Percentiles rank a stretch among this genome's conserved stretches.
phyloP scores from a whole-genome alignment of 2,797 vertebrate genomes.

The Sciurus carolinensis region DNA sequence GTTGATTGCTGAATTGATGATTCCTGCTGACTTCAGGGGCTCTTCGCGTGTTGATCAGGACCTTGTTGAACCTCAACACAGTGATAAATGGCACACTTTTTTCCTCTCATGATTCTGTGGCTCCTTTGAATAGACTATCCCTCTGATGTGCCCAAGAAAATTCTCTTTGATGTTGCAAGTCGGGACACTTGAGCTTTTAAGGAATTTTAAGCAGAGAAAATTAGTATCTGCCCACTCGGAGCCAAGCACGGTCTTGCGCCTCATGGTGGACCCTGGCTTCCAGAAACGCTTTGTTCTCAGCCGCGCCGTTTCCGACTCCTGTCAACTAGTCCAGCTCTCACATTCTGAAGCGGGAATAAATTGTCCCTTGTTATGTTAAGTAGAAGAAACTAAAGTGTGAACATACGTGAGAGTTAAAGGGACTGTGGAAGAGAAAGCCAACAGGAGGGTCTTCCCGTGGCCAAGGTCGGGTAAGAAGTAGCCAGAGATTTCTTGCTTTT shows the following conservation, averaged over 20 bases:
- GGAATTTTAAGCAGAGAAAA: constrained; percentile 53
- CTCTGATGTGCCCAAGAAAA: constrained; percentile 50
- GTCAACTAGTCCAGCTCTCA: neutral
- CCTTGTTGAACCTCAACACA: constrained; percentile 41
- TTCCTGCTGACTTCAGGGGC: neutral
- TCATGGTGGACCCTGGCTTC: neutral
- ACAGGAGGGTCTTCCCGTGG: neutral
- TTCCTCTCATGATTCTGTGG: constrained; percentile 2
- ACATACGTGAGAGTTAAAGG: neutral
- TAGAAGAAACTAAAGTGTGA: constrained; percentile 34
- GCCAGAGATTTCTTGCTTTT: constrained; percentile 39
- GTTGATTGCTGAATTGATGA: neutral
- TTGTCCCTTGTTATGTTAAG: neutral
- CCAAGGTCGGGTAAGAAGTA: constrained; percentile 36
- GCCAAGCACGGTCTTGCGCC: neutral
- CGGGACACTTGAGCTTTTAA: constrained; percentile 42
- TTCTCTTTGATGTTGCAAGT: constrained; percentile 66
- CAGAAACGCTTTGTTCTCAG: neutral
- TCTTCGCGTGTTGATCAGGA: neutral
- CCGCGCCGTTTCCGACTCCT: accelerated
- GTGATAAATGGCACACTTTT: constrained; percentile 54
- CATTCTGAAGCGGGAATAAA: neutral
- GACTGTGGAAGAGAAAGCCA: constrained; percentile 22
- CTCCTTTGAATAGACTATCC: constrained; percentile 56
- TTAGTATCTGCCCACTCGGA: neutral